Base-by-base conservation (phyloP, 2,113 vertebrate species). In the Melanerpes formicivorus region DNA sequence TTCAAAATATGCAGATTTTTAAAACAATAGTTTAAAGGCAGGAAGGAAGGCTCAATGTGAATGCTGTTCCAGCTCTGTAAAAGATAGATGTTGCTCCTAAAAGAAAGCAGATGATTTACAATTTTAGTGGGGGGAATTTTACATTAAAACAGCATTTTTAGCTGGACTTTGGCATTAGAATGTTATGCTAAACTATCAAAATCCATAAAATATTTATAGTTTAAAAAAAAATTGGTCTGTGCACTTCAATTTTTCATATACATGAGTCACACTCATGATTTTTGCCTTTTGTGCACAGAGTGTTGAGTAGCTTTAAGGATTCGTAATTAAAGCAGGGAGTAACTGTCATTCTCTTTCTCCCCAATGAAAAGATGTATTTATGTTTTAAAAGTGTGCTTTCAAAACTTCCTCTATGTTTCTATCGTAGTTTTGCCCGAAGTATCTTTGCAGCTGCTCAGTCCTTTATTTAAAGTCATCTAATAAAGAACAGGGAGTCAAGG, bases 381-480 rank as follows among this genome's bases (percentile, higher is more conserved):
- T 77, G 42, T 85, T 92, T 69, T 93, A n/a, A 65, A 84, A 86
- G 19, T 50, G 9, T 25, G 11, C 27, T 80, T 92, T 85, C 78
- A 70, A 48, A 92, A 83, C 78, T 56, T 52, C 13, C 87, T 88
- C 71, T 84, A 40, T 3, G 0, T 83, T 93, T 69, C 75, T 64
- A 34, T 56, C 27, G 11, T 14, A n/a, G 6, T 71, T 90, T 93
- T 90, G 21, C 84, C 72, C 70, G 1, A 25, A 88, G 71, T 93
- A 90, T 95, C 78, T 95, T 87, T 91, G 56, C 91, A 88, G 80
- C 76, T 55, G 34, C 50, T 92, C 64, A 56, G 40, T 59, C 14
- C 84, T 95, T 70, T 76, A 71, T 93, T 88, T 62, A 30, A 95
- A 91, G 34, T 34, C 48, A 32, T 54, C 42, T 92, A 93, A 89